Percentiles rank a stretch among this genome's conserved stretches.
Evolutionary conservation across 1,140 invertebrate genomes (phyloP).

Genomic region (Meloidogyne floridensis): DNA sequence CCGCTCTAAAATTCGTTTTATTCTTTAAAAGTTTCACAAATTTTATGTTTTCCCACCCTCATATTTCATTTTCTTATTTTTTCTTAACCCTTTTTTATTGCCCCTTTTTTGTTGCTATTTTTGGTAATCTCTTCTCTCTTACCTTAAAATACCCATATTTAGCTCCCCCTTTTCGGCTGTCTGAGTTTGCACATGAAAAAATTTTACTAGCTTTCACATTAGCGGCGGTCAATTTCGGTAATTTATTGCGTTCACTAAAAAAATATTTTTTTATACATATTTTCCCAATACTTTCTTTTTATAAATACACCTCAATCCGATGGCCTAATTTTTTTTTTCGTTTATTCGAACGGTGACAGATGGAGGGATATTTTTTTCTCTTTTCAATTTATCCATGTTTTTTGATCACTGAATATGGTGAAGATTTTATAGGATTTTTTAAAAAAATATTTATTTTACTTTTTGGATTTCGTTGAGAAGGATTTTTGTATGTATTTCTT

Average conservation of each 20-base stretch:
- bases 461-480: too few species aligned
- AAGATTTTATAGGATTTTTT: too few species aligned
- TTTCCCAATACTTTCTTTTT: background rate
- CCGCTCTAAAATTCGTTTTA: too few species aligned
- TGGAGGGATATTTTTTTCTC: background rate
- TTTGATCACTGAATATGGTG: background rate
- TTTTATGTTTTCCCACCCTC: too few species aligned
- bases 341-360: background rate
- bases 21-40: too few species aligned
- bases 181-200: background rate
- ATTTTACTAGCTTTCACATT: background rate
- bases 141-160: background rate
- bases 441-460: too few species aligned
- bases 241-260: background rate
- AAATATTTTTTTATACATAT: background rate
- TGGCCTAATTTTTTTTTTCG: background rate
- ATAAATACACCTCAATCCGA: background rate
- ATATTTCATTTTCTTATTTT: too few species aligned
- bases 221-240: background rate
- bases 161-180: background rate
- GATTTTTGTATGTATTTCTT: too few species aligned
- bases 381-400: background rate
- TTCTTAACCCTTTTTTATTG: too few species aligned
- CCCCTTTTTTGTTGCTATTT: background rate
- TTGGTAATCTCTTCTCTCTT: background rate